Evolutionary conservation across 2,113 vertebrate genomes (phyloP), one percentile per base, ranked within the genome.

Genomic region (Corapipo altera): DNA sequence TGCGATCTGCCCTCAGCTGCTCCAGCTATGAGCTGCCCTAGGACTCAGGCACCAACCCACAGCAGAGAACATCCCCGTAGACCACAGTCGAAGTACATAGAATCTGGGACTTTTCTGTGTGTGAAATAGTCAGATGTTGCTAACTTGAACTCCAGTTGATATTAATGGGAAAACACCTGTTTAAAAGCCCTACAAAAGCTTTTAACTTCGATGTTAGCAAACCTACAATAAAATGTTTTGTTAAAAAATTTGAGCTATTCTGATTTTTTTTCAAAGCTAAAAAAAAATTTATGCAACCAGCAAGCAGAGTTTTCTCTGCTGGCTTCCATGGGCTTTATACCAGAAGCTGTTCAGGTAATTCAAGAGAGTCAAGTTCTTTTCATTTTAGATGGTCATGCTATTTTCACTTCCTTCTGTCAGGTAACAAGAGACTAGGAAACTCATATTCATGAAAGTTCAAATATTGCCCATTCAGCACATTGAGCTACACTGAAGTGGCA

Each of bases 401-500:
- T 15, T 54, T 83, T 52, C 15, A n/a, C 7, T 55, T 72, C 24
- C 23, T 52, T 87, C 8, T 18, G 6, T 41, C 6, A 9, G 11
- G 4, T 18, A 89, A 27, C 8, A 80, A 39, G 12, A 46, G 13
- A 10, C 13, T 41, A 24, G 19, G 12, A 81, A 77, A 44, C 8
- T 22, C 14, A 5, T 52, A n/a, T 7, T 16, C 32, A 12, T 22
- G 27, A 4, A 74, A 64, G 16, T 61, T 73, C 23, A 58, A 22
- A 39, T 70, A 27, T 15, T 62, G 28, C 7, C 27, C 1, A 7
- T 39, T 69, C 24, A 35, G 23, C 9, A 54, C 11, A 8, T 0
- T 28, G 33, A 12, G 1, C 5, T 41, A 4, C 9, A 49, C 9
- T 1, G 1, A 58, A 75, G 11, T 4, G 7, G 9, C n/a, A 28